Conservation (phyloP, 2,797 vertebrate genomes). For the Cyprinella venusta region DNA sequence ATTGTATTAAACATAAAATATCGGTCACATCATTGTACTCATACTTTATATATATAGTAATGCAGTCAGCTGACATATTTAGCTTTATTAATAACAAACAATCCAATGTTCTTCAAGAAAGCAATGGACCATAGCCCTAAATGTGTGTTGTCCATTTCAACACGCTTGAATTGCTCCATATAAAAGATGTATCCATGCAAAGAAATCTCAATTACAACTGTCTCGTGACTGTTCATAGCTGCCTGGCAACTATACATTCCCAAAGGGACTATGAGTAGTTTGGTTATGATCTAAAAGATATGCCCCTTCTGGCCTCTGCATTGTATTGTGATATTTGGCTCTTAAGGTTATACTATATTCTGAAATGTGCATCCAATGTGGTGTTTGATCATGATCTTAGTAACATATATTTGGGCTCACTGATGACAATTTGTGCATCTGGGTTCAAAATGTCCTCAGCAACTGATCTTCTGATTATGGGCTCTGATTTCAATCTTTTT, state of each 20-base stretch:
- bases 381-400: neutral
- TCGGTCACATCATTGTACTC: neutral
- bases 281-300: neutral
- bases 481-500: neutral
- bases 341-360: neutral
- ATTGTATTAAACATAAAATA: neutral
- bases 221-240: neutral
- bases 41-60: neutral
- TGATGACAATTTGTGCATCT: conserved; percentile 19
- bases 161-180: conserved; percentile 4
- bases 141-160: neutral
- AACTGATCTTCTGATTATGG: conserved; percentile 12
- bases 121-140: neutral
- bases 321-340: neutral
- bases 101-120: neutral
- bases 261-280: neutral
- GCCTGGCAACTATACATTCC: neutral
- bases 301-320: neutral
- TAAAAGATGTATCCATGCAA: conserved; percentile 27
- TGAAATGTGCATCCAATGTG: neutral
- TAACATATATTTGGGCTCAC: neutral
- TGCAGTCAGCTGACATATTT: neutral
- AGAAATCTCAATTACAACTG: conserved; percentile 16
- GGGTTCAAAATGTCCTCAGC: neutral
- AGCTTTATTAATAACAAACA: conserved; percentile 5